Base-by-base conservation (phyloP, 2,797 vertebrate species). In the Gastrophryne carolinensis region DNA sequence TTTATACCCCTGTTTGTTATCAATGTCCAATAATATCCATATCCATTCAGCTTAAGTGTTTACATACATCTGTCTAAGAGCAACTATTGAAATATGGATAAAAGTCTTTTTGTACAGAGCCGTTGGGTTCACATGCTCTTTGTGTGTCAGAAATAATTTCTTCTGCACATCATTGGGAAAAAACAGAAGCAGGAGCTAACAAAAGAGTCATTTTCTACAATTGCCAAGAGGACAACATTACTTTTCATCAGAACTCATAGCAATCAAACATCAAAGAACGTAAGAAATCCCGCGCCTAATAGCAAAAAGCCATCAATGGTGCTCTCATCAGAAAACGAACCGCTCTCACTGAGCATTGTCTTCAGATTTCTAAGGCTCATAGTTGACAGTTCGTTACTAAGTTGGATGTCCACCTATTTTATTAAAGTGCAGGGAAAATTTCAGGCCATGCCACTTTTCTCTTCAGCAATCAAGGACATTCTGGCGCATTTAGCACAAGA, bases 261-360 rank as follows among this genome's bases (percentile, higher is more conserved):
- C 68, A 21, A 11, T 17, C 58, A 15, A 24, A 60, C 27, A 73
- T 65, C 35, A 73, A 73, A 65, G 32, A 15, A 15, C 50, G 27
- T 12, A 41, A 32, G n/a, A 41, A 54, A 54, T 24, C 24, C 34
- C 24, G 4, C 12, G 27, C 19, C 61, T 19, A 17, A 34, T 56
- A 73, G n/a, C 24, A 65, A 34, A 47, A 52, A 65, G 26, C 26
- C 61, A 73, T 65, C 35, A 73, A 44, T 44, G 37, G 39, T 13
- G 50, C 39, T 56, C 65, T 73, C 47, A 65, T 44, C 61, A 47
- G 10, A 47, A 41, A 65, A 32, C 19, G 47, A 65, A 57, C 26
- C 24, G 11, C 5, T 30, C 29, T 32, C 61, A 13, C 21, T 19
- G 44, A 27, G 24, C 29, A n/a, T n/a, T n/a, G n/a, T n/a, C n/a